A percentile compares a stretch with the other conserved stretches of the same genome.
phyloP scores from a whole-genome alignment of 2,888 invertebrate genomes.

The Hypolimnas misippus region DNA sequence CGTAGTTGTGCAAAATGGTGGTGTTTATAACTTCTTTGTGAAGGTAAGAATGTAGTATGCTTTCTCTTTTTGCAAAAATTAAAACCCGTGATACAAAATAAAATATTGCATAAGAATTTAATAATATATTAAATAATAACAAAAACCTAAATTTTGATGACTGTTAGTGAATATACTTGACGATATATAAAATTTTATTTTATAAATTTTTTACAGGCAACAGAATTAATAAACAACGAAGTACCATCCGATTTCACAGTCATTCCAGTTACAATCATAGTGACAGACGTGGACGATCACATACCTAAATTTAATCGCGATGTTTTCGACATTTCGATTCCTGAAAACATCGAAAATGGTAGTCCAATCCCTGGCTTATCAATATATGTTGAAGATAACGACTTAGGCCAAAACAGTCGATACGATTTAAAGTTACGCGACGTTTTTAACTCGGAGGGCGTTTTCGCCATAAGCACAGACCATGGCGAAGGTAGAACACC shows the following conservation, averaged over 20 bases:
- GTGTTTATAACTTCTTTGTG: slow-evolving; percentile 89
- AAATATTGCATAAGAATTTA: too few species aligned
- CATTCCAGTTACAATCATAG: slow-evolving; percentile 89
- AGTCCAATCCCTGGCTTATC: slow-evolving; percentile 89
- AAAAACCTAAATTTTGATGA: neutral
- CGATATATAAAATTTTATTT: too few species aligned
- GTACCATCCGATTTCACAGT: slow-evolving; percentile 87
- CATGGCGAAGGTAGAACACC: slow-evolving; percentile 89
- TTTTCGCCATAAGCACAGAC: slow-evolving; percentile 86
- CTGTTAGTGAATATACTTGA: too few species aligned
- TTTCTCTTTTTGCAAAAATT: too few species aligned
- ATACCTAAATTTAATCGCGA: slow-evolving; percentile 88
- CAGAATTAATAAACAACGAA: slow-evolving; percentile 89
- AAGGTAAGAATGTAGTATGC: slow-evolving; percentile 67
- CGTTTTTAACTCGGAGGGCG: slow-evolving; percentile 82
- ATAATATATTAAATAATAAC: too few species aligned
- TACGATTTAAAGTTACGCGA: slow-evolving; percentile 86
- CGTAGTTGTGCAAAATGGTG: slow-evolving; percentile 89
- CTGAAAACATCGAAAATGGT: slow-evolving; percentile 89
- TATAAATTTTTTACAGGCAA: slow-evolving; percentile 79
- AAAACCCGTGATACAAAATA: too few species aligned
- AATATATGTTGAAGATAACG: slow-evolving; percentile 89
- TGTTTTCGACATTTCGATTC: slow-evolving; percentile 87
- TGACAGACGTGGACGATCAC: slow-evolving; percentile 91
- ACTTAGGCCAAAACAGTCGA: slow-evolving; percentile 89